A percentile compares a stretch with the other conserved stretches of the same genome.
Evolutionary conservation across 1,140 invertebrate species (phyloP).

Genomic region (Pachyrhynchus sulphureomaculatus): DNA sequence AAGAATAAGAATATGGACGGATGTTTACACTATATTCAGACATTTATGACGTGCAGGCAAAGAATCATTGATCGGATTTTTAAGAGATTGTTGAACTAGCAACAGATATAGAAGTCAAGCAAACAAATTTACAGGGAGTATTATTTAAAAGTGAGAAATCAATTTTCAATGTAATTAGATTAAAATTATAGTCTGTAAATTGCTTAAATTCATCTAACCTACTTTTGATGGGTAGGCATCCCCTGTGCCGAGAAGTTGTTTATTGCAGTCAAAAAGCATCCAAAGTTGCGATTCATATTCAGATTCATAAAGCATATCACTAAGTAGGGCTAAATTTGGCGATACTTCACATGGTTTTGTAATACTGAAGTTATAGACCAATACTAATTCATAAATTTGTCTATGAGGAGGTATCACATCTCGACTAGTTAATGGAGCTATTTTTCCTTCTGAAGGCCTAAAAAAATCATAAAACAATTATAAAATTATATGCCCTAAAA

Average conservation of each 20-base stretch:
- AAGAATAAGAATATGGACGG: no score
- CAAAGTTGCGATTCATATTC: constrained; percentile 95
- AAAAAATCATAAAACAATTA: no score
- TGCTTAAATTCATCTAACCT: constrained; percentile 28
- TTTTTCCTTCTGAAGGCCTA: constrained; percentile 78
- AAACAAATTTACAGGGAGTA: no score
- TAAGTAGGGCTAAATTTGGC: constrained; percentile 77
- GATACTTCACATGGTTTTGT: constrained; percentile 81
- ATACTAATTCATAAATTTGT: constrained; percentile 86
- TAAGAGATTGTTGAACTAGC: no score
- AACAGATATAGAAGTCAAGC: no score
- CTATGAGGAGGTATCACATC: constrained; percentile 83
- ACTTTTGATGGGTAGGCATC: constrained; percentile 89
- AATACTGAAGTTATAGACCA: constrained; percentile 85
- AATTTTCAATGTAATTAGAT: no score
- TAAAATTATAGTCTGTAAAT: background rate
- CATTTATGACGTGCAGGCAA: no score
- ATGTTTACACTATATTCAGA: no score
- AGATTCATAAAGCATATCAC: constrained; percentile 87
- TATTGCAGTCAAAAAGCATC: constrained; percentile 94
- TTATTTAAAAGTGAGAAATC: no score
- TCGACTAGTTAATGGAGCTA: constrained; percentile 70
- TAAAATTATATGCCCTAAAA: no score
- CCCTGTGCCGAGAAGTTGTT: constrained; percentile 79
- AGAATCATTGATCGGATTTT: no score